phyloP scores from a whole-genome alignment of 2,113 vertebrate genomes.

The Vimba vimba region DNA sequence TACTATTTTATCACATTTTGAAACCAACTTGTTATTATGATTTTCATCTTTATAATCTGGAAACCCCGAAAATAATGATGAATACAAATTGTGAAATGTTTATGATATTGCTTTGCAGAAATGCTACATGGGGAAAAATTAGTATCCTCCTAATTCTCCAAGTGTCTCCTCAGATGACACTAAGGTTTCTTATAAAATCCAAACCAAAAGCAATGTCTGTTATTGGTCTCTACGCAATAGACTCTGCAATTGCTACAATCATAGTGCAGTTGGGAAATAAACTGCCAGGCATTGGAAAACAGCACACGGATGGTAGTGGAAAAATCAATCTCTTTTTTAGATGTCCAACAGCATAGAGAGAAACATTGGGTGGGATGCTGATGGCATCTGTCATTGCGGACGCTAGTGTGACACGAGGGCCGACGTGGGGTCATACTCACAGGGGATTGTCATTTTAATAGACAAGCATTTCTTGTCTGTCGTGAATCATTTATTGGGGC shows the following conservation, averaged over 20 bases:
- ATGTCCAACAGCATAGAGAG: conserved; percentile 8
- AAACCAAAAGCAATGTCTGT: conserved; percentile 10
- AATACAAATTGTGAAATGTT: conserved; percentile 1
- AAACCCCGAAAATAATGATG: not conserved
- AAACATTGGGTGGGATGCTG: conserved; percentile 28
- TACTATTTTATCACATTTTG: not conserved
- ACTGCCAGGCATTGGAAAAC: conserved; percentile 31
- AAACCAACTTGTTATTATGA: not conserved
- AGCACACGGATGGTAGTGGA: not conserved
- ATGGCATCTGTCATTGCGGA: conserved; percentile 34
- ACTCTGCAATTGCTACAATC: conserved; percentile 28
- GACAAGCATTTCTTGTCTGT: conserved; percentile 45
- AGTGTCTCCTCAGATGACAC: conserved; percentile 10
- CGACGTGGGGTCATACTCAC: conserved; percentile 2
- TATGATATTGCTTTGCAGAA: conserved; percentile 4
- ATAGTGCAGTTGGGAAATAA: conserved; percentile 49
- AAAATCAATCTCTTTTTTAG: conserved; percentile 38
- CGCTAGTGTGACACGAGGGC: not conserved
- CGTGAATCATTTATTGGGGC: conserved; percentile 43
- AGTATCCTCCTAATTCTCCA: not conserved
- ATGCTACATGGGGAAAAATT: not conserved
- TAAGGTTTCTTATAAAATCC: conserved; percentile 2
- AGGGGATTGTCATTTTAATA: conserved; percentile 49
- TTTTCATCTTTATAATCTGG: not conserved
- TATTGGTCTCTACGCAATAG: conserved; percentile 28